These are phyloP conservation scores for Zootoca vivipara DNA, from an alignment of 2,113 vertebrate genomes.

Conservation along the genomic window DNA sequence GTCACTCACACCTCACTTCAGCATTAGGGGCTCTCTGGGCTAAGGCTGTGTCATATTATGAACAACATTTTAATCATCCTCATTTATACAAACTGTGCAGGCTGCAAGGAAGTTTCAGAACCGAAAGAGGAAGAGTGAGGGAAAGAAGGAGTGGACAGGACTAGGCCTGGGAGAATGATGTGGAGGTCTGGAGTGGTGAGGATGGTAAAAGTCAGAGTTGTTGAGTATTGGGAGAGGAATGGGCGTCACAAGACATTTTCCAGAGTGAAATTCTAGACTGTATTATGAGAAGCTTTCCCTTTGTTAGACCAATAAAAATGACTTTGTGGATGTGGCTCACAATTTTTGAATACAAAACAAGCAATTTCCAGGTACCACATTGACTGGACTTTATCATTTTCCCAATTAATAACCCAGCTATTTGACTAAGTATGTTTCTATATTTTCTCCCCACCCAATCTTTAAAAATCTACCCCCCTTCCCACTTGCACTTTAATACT, in stretches of 20 bases:
- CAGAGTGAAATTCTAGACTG: background rate
- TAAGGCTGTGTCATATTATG: background rate
- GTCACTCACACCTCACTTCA: slow-evolving; percentile 11
- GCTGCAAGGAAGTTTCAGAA: background rate
- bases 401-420: slow-evolving; percentile 13
- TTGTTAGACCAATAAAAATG: slow-evolving; percentile 10
- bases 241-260: slow-evolving; percentile 2
- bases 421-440: slow-evolving; percentile 33
- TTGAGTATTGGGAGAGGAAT: background rate
- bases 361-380: slow-evolving; percentile 19
- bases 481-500: slow-evolving; percentile 58
- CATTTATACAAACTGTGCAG: background rate
- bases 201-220: background rate
- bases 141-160: background rate
- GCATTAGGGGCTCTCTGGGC: slow-evolving; percentile 23
- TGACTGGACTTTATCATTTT: background rate
- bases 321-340: background rate
- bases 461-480: slow-evolving; percentile 67
- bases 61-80: background rate
- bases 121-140: background rate
- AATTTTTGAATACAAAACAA: slow-evolving; percentile 17
- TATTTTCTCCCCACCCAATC: slow-evolving; percentile 41
- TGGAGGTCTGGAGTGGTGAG: slow-evolving; percentile 1
- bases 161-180: background rate
- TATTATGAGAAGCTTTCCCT: background rate